phyloP scores from a whole-genome alignment of 2,888 invertebrate species.

The Temnothorax ravouxi region DNA sequence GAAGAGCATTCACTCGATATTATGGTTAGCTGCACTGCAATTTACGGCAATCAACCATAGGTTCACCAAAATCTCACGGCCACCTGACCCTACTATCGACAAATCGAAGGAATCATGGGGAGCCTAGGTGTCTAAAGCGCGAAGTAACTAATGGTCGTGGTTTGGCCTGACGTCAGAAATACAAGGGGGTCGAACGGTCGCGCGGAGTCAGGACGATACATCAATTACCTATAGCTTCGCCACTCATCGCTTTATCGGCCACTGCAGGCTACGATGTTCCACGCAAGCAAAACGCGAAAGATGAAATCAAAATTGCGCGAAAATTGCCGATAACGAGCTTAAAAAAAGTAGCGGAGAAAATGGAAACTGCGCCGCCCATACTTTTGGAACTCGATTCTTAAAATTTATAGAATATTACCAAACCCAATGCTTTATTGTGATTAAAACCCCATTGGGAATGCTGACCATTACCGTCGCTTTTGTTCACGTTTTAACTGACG shows the following conservation, averaged over 20 bases:
- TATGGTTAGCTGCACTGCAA: not conserved
- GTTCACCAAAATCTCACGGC: not conserved
- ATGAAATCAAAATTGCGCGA: slow-evolving; percentile 32
- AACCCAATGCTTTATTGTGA: slow-evolving; percentile 34
- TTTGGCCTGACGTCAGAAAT: slow-evolving; percentile 34
- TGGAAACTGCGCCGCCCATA: not conserved
- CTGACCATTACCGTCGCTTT: slow-evolving; percentile 28
- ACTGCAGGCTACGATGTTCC: slow-evolving; percentile 48
- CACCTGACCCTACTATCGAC: not conserved
- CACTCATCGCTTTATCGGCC: slow-evolving; percentile 66
- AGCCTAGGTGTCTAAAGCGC: not conserved
- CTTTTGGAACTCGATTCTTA: not conserved
- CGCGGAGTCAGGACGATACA: slow-evolving; percentile 53
- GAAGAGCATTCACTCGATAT: not conserved
- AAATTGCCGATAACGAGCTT: slow-evolving; percentile 71
- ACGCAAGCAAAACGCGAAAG: slow-evolving; percentile 3
- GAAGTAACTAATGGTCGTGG: slow-evolving; percentile 14
- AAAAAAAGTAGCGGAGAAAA: slow-evolving; percentile 55
- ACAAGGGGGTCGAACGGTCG: slow-evolving; percentile 2
- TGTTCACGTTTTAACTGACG: slow-evolving; percentile 7
- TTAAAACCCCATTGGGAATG: slow-evolving; percentile 59
- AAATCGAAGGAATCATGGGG: not conserved
- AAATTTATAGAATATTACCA: slow-evolving; percentile 76
- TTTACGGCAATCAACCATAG: not conserved
- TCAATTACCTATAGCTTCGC: slow-evolving; percentile 63